Conservation (phyloP, 2,113 vertebrate genomes). For the Stegostoma tigrinum region DNA sequence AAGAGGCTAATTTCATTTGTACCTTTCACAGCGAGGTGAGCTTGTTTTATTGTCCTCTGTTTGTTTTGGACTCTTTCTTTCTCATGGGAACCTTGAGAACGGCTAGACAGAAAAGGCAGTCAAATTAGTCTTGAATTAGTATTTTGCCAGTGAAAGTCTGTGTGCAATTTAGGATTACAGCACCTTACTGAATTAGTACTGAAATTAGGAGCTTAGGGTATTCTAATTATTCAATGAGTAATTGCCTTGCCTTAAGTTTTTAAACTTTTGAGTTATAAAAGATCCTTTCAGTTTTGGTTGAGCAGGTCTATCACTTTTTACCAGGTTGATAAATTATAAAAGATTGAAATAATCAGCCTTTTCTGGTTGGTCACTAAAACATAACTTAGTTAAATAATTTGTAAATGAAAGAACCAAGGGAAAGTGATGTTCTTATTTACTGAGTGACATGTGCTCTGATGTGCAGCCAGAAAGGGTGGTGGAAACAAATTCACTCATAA, state of each 20-base stretch:
- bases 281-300: too few species aligned
- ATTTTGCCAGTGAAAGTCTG: slow-evolving; percentile 32
- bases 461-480: background rate
- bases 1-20: slow-evolving; percentile 37
- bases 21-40: slow-evolving; percentile 39
- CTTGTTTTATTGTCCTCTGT: slow-evolving; percentile 45
- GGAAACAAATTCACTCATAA: background rate
- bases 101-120: slow-evolving; percentile 31
- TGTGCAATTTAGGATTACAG: slow-evolving; percentile 29
- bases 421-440: background rate
- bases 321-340: background rate
- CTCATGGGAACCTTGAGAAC: slow-evolving; percentile 48
- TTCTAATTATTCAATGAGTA: slow-evolving; percentile 29
- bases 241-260: slow-evolving; percentile 12
- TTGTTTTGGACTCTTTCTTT: slow-evolving; percentile 49
- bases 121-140: slow-evolving; percentile 37
- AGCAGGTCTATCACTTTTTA: background rate
- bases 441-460: background rate
- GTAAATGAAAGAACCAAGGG: background rate
- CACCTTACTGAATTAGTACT: background rate
- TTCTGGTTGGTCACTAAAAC: background rate
- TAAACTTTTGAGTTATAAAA: background rate
- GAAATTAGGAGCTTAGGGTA: background rate
- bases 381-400: background rate
- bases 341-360: background rate